Percentiles rank a stretch among this genome's conserved stretches.
phyloP scores from a whole-genome alignment of 2,113 vertebrate genomes.

The Odocoileus virginianus region DNA sequence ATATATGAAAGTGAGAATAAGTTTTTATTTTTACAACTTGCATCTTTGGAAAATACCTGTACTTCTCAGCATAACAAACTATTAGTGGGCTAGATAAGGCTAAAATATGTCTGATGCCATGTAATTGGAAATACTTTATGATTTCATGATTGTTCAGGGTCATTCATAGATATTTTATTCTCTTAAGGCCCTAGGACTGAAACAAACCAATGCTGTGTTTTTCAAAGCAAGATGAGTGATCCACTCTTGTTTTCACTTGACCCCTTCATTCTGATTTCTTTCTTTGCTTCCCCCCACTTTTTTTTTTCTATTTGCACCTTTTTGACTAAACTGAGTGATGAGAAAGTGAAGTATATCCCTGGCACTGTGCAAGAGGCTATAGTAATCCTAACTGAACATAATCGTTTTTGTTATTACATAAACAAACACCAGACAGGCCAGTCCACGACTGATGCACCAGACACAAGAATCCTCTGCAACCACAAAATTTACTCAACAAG shows the following conservation, averaged over 20 bases:
- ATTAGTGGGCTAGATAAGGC: neutral
- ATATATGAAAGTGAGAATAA: neutral
- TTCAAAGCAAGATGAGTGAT: neutral
- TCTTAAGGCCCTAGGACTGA: neutral
- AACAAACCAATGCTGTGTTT: neutral
- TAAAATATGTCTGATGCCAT: neutral
- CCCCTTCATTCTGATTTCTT: neutral
- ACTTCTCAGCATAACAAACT: neutral
- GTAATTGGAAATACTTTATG: neutral
- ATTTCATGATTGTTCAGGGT: neutral
- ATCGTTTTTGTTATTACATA: neutral
- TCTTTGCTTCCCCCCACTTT: neutral
- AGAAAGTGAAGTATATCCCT: neutral
- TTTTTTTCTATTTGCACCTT: neutral
- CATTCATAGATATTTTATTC: neutral
- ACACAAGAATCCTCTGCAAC: neutral
- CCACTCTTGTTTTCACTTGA: neutral
- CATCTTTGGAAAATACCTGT: neutral
- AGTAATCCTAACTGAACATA: neutral
- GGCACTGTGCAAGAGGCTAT: neutral
- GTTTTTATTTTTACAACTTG: neutral
- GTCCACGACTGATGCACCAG: neutral
- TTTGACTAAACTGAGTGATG: neutral
- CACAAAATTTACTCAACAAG: neutral
- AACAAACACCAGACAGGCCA: neutral